These are phyloP conservation scores for Oreochromis mossambicus DNA, from an alignment of 2,797 vertebrate genomes.

Conservation along the genomic window DNA sequence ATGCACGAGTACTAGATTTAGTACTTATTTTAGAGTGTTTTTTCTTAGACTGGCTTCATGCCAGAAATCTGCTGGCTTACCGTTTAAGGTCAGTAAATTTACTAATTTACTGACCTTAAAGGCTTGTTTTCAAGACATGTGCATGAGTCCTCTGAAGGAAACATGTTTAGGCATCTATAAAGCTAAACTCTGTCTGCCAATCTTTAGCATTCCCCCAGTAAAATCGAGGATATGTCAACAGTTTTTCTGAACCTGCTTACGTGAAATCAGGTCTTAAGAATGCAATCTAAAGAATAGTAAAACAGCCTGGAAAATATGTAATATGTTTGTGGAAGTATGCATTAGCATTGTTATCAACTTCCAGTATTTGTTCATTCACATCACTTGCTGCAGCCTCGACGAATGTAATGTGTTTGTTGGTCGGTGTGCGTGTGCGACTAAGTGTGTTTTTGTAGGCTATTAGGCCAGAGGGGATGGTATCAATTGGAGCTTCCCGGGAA, in stretches of 20 bases:
- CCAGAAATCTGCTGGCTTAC: constrained; percentile 3
- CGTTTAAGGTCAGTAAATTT: not conserved
- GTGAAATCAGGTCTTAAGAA: constrained; percentile 18
- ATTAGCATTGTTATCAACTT: constrained; percentile 24
- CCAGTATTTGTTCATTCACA: constrained; percentile 21
- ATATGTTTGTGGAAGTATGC: constrained; percentile 1
- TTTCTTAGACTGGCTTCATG: not conserved
- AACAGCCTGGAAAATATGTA: not conserved
- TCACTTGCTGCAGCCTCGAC: constrained; percentile 5
- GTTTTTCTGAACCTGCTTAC: constrained; percentile 2
- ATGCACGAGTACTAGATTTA: not conserved
- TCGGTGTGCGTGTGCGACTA: not conserved
- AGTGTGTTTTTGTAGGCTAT: constrained; percentile 38
- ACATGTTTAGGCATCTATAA: not conserved
- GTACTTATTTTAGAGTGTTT: not conserved
- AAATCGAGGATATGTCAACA: not conserved
- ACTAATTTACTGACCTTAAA: not conserved
- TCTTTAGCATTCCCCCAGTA: not conserved
- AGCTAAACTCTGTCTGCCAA: not conserved
- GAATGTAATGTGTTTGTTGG: constrained; percentile 28
- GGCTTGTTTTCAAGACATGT: not conserved
- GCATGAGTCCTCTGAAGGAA: not conserved
- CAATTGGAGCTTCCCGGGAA: constrained; percentile 47
- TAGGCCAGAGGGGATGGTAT: constrained; percentile 35
- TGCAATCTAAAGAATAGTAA: not conserved